Base-by-base conservation (phyloP, 2,113 vertebrate species). In the Mastomys natalensis region DNA sequence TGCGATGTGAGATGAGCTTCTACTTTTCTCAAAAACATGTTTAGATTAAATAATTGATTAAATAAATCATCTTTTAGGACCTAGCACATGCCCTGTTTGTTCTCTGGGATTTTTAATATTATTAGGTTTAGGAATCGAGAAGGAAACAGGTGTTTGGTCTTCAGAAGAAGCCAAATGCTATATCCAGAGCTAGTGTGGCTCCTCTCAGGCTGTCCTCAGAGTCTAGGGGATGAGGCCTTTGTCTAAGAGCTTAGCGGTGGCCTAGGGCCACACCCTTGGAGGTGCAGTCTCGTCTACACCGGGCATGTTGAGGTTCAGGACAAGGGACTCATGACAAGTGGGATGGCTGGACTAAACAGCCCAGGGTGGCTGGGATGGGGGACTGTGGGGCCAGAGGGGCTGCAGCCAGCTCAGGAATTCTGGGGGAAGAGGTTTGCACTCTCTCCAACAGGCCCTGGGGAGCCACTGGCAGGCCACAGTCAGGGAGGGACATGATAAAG, bases 401-500 rank as follows among this genome's bases (percentile, higher is more conserved):
- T 0, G 68, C 37, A 95, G 62, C 91, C 37, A 37, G 88, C 94
- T 82, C 88, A 95, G 95, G 96, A 97, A 97, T 98, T 95, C 96
- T 1, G 53, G 93, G 96, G 93, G 94, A 97, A 88, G 92, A 81
- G 21, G 81, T 66, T 80, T 77, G 66, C 4, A 29, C 92, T 86
- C 86, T 97, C 96, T 96, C 97, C 95, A 95, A 90, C 95, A 19
- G 95, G 93, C 96, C 3, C 96, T 64, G 95, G 86, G 95, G 97
- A 97, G 97, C 95, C 94, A 84, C 90, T 48, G 92, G 92, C 96
- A 73, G 92, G 97, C 97, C 94, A 60, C 3, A 72, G 70, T 82
- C 90, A 55, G 97, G 97, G 97, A 97, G 97, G 89, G 96, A 98
- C 96, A 95, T 98, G 97, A 98, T 98, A 91, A 93, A 98, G 89